phyloP scores from a whole-genome alignment of 2,113 vertebrate genomes.

The Rousettus leschenaultii region DNA sequence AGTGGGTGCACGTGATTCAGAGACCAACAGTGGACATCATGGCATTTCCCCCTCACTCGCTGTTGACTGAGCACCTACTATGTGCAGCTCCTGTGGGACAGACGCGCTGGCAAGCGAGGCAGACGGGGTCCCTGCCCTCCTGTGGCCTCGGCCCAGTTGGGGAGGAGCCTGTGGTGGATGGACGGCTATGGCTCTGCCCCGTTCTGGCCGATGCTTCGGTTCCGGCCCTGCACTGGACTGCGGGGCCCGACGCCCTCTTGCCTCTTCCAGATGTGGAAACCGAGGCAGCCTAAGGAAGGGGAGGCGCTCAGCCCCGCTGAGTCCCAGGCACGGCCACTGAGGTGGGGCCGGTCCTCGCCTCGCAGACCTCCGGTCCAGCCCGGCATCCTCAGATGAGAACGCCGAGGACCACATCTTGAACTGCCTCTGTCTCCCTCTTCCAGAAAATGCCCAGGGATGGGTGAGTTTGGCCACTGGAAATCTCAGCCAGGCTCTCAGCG shows the following conservation, averaged over 20 bases:
- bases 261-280: not conserved
- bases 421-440: not conserved
- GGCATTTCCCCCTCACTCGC: rapidly evolving
- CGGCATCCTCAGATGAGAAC: rapidly evolving
- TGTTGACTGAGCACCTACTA: rapidly evolving
- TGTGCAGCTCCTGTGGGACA: rapidly evolving
- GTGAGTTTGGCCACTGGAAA: conserved; percentile 18
- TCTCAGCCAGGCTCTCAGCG: conserved; percentile 64
- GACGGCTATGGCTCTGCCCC: rapidly evolving
- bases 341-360: not conserved
- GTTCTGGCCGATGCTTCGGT: rapidly evolving
- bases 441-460: conserved; percentile 19
- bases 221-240: not conserved
- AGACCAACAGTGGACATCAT: rapidly evolving
- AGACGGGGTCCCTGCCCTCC: rapidly evolving
- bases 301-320: rapidly evolving
- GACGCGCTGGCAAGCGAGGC: rapidly evolving
- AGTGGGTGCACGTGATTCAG: rapidly evolving
- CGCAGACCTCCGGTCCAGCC: not conserved
- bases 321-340: rapidly evolving
- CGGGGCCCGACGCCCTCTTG: rapidly evolving
- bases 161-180: not conserved
- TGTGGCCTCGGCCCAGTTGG: rapidly evolving
- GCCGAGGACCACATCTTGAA: rapidly evolving
- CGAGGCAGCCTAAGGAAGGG: rapidly evolving